A percentile compares a stretch with the other conserved stretches of the same genome.
These are phyloP conservation scores for Cantharis rustica DNA, from an alignment of 2,888 invertebrate genomes.

Conservation along the genomic window DNA sequence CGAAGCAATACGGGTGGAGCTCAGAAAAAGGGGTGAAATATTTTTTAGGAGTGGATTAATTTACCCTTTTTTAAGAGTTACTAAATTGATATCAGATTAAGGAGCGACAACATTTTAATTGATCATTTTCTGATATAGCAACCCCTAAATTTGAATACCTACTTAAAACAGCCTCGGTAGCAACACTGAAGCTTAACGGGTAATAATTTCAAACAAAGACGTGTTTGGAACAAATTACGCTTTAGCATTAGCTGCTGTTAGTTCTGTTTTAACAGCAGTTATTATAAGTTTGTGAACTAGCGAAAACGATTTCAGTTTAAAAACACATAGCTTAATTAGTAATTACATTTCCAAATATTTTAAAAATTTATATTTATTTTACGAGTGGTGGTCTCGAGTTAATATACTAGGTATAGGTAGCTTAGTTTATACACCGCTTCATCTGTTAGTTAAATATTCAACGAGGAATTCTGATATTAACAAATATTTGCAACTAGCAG, in stretches of 20 bases:
- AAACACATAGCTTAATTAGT: neutral
- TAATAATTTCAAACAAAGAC: conserved; percentile 2
- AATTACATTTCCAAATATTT: neutral
- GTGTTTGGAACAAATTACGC: neutral
- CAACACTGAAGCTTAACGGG: neutral
- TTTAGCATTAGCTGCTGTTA: neutral
- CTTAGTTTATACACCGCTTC: neutral
- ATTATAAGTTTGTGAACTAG: neutral
- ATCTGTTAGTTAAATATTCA: neutral
- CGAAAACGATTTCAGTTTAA: neutral
- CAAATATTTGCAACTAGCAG: neutral
- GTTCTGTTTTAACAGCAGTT: neutral
- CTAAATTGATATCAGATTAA: neutral
- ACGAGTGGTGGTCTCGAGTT: neutral
- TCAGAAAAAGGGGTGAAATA: neutral
- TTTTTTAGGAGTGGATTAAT: neutral
- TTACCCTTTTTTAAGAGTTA: neutral
- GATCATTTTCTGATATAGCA: neutral
- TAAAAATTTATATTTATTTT: neutral
- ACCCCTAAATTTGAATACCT: neutral
- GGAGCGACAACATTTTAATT: neutral
- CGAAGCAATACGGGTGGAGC: neutral
- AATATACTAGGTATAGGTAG: too few species aligned
- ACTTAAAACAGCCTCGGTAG: neutral
- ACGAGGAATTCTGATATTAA: neutral